Base-by-base conservation (phyloP, 2,113 vertebrate species). In the Callocephalon fimbriatum region DNA sequence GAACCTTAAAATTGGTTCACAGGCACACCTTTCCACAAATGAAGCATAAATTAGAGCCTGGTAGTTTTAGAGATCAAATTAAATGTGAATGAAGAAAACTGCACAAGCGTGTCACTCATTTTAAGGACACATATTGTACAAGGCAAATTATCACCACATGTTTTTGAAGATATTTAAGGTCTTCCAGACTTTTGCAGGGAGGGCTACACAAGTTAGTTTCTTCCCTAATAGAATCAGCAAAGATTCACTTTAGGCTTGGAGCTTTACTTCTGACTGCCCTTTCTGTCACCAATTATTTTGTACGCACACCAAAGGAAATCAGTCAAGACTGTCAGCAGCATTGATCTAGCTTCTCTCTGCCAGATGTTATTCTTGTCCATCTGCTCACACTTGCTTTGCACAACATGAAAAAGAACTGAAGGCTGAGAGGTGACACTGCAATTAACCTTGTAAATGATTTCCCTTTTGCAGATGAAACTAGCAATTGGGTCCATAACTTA, bases 381-480 rank as follows among this genome's bases (percentile, higher is more conserved):
- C 97, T 98, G 98, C 95, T 97, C 96, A 75, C 61, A 68, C 13
- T 42, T 95, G 93, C 82, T 95, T 93, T 96, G 72, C 71, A 88
- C 85, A 95, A 95, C 90, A 93, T 90, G 89, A 96, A 95, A 96
- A 96, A 97, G 90, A 97, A 93, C 81, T 96, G 61, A 90, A 86
- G 93, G 68, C 90, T 95, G 37, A 79, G 86, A 97, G 92, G 74
- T 96, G 95, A 96, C 90, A 44, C 50, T 68, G 72, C 93, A 97
- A 98, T 98, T 98, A 98, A 98, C 98, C 97, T 98, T 98, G 92
- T 94, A 97, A 97, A 98, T 97, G 2, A 85, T 96, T 96, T 97
- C 86, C 59, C 66, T 84, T 79, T 96, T 91, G 74, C 79, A 97
- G 95, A 96, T 88, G 87, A 95, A 96, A 93, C 81, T 37, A 92